Conservation (phyloP, 2,797 vertebrate species). For the Denticeps clupeoides region DNA sequence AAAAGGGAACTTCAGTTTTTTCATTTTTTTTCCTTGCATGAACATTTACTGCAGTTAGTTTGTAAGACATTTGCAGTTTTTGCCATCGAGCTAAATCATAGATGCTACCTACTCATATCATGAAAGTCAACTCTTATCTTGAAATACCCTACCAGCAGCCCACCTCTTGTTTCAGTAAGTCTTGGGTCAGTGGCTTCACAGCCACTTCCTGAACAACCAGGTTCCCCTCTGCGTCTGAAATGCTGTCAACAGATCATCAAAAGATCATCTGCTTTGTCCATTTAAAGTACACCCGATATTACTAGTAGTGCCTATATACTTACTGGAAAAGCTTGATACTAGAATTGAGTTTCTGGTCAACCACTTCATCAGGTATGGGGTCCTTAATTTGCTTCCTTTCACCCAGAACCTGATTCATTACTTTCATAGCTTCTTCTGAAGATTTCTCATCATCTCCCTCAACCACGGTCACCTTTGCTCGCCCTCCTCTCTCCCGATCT, state of each 20-base stretch:
- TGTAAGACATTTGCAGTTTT: too few species aligned
- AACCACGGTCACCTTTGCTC: conserved; percentile 62
- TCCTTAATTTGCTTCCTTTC: conserved; percentile 54
- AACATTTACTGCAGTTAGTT: too few species aligned
- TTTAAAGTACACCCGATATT: neutral
- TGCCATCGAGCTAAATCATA: too few species aligned
- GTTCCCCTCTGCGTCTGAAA: conserved; percentile 63
- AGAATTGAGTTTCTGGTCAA: conserved; percentile 56
- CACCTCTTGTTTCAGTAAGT: conserved; percentile 67
- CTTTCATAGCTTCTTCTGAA: conserved; percentile 57
- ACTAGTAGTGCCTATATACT: conserved; percentile 31
- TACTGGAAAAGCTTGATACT: conserved; percentile 75
- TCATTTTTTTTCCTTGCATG: too few species aligned
- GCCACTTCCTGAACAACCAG: conserved; percentile 72
- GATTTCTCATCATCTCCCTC: conserved; percentile 61
- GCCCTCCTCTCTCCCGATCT: conserved; percentile 71
- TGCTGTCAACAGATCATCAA: conserved; percentile 32
- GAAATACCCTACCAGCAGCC: too few species aligned
- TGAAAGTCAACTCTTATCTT: too few species aligned
- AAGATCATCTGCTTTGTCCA: neutral
- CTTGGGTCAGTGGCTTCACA: conserved; percentile 64
- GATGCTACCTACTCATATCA: too few species aligned
- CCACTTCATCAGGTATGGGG: conserved; percentile 48
- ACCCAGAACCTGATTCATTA: conserved; percentile 60
- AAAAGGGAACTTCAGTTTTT: too few species aligned